Percentiles rank a stretch among this genome's conserved stretches.
Evolutionary conservation across 2,113 vertebrate genomes (phyloP).

Genomic region (Elephas maximus): DNA sequence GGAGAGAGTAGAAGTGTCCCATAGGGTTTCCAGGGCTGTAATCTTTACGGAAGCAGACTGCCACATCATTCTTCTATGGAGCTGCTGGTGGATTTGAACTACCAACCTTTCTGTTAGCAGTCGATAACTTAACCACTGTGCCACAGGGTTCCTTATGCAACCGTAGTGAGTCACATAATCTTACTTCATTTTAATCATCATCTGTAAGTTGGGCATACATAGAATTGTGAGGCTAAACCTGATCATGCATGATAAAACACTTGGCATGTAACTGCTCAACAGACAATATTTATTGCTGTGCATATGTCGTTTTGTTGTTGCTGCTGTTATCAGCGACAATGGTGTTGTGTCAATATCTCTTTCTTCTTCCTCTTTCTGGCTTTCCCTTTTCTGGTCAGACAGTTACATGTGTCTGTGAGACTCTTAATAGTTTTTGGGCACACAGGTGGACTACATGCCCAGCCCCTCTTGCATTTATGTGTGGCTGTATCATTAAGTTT

Average conservation of each 20-base stretch:
- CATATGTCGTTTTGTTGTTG: not conserved
- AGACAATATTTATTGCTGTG: not conserved
- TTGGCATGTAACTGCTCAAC: not conserved
- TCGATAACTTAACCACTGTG: not conserved
- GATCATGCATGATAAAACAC: not conserved
- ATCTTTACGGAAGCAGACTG: not conserved
- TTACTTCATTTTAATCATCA: not conserved
- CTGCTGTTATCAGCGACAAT: not conserved
- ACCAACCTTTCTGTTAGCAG: not conserved
- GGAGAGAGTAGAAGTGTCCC: not conserved
- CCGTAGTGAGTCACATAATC: not conserved
- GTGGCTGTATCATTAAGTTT: not conserved
- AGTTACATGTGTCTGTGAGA: not conserved
- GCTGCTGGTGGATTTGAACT: not conserved
- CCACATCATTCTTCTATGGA: too few species aligned
- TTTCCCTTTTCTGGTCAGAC: not conserved
- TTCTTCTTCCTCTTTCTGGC: not conserved
- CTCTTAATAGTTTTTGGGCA: not conserved
- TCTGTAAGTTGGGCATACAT: not conserved
- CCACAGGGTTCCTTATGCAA: too few species aligned
- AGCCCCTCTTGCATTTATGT: not conserved
- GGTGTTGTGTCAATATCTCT: not conserved
- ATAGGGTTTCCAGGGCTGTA: not conserved
- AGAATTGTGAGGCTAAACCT: not conserved
- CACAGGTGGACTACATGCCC: too few species aligned